Evolutionary conservation across 2,113 vertebrate genomes (phyloP).

Genomic region (Phocoena phocoena): DNA sequence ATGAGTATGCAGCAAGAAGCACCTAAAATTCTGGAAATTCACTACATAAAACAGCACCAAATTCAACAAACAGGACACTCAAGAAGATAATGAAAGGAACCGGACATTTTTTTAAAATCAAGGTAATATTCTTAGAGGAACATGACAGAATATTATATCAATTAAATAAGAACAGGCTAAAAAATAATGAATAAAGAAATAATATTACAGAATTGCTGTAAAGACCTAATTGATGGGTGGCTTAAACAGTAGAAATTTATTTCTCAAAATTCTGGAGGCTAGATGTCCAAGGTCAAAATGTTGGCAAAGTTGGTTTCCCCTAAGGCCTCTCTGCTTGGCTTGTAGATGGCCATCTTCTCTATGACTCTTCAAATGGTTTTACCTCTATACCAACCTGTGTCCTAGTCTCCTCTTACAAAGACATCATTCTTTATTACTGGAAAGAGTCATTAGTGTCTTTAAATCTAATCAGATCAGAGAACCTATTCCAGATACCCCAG

Average conservation of each 20-base stretch:
- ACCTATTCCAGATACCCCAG: neutral
- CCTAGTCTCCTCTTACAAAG: neutral
- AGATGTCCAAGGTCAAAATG: neutral
- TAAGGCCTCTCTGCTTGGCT: neutral
- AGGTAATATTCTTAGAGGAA: neutral
- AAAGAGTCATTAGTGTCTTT: neutral
- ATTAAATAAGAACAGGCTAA: neutral
- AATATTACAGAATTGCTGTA: neutral
- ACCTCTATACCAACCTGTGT: no score
- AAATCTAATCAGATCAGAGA: neutral
- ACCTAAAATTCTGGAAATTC: neutral
- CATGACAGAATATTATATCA: neutral
- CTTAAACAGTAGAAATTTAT: neutral
- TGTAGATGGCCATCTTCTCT: neutral
- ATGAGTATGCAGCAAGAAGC: neutral
- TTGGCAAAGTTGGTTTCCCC: neutral
- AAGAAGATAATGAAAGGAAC: neutral
- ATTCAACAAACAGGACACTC: neutral
- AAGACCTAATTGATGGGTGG: neutral
- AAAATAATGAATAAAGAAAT: neutral
- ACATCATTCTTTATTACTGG: neutral
- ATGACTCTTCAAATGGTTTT: neutral
- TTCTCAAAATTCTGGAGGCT: neutral
- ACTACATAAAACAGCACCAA: neutral
- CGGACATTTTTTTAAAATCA: neutral